A percentile compares a stretch with the other conserved stretches of the same genome.
Evolutionary conservation across 2,113 vertebrate genomes (phyloP).

Genomic region (Cyprinodon tularosa): DNA sequence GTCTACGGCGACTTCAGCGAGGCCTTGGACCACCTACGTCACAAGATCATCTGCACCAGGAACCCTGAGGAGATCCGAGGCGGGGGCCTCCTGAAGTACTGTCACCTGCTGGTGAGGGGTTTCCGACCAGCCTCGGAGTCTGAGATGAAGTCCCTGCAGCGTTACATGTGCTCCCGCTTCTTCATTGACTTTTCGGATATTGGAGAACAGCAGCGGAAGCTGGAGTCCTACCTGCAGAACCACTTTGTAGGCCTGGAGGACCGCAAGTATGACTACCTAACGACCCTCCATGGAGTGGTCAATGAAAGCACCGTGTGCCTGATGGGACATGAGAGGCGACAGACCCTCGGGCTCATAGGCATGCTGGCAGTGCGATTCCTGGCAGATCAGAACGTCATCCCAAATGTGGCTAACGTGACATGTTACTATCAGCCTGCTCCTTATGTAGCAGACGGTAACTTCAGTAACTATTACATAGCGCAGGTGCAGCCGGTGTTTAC

Average conservation of each 20-base stretch:
- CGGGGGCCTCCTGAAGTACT: slow-evolving; percentile 98
- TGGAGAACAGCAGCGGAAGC: slow-evolving; percentile 95
- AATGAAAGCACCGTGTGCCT: slow-evolving; percentile 99
- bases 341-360: slow-evolving; percentile 96
- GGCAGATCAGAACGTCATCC: slow-evolving; percentile 97
- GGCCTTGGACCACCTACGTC: slow-evolving; percentile 94
- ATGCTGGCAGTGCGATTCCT: slow-evolving; percentile 97
- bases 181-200: slow-evolving; percentile 99
- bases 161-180: slow-evolving; percentile 99
- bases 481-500: slow-evolving; percentile 97
- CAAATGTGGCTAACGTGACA: slow-evolving; percentile 98
- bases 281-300: slow-evolving; percentile 96
- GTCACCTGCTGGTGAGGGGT: slow-evolving; percentile 96
- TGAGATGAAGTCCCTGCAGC: slow-evolving; percentile 97
- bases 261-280: slow-evolving; percentile 99
- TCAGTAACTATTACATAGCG: slow-evolving; percentile 99
- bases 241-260: slow-evolving; percentile 99
- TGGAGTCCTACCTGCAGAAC: slow-evolving; percentile 99
- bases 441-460: slow-evolving; percentile 97
- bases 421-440: slow-evolving; percentile 99
- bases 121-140: slow-evolving; percentile 91
- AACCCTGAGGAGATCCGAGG: slow-evolving; percentile 98
- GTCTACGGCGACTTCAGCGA: slow-evolving; percentile 94
- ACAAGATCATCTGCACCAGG: slow-evolving; percentile 95
- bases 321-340: slow-evolving; percentile 98